Base-by-base conservation (phyloP, 1,140 invertebrate species). In the Orius insidiosus region DNA sequence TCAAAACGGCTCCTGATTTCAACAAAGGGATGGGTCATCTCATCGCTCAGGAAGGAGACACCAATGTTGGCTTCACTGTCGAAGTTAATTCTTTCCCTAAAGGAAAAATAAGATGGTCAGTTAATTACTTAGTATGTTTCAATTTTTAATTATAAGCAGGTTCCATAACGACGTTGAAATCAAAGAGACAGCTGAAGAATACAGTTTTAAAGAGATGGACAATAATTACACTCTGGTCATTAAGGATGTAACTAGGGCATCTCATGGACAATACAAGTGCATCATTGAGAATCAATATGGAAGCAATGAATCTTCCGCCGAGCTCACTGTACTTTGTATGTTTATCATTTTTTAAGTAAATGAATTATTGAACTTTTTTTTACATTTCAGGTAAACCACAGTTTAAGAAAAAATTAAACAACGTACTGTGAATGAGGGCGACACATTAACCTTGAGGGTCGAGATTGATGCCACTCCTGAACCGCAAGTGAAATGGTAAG, bases 251-350 rank as follows among this genome's bases (percentile, higher is more conserved):
- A 72, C 73, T 4, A 69, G 74, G 1, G 80, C 88, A 53, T 63
- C 79, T 55, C 73, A 80, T 30, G 88, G 87, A 0, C 73, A 70
- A 51, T 93, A 89, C 60, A 72, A 72, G 8, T 81, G 80, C 55
- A 77, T 76, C 59, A 70, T 85, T n/a, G 69, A 71, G 54, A 92
- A 93, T 56, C 80, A 85, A 41, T 75, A 84, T 39, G 86, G 86
- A 0, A 67, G 44, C 16, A 68, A 74, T 39, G 71, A 74, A 52
- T 74, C 73, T 47, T 72, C 67, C 44, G 76, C 79, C 0, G 70
- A 69, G 9, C 69, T 85, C 36, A 80, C 74, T 5, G 80, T 85
- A 9, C 76, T 80, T 50, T 79, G 77, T 77, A 61, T 70, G 70
- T 63, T n/a, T n/a, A n/a, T n/a, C n/a, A n/a, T n/a, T n/a, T 11